Evolutionary conservation across 2,797 vertebrate genomes (phyloP), one percentile per base, ranked within the genome.

Genomic region (Oreortyx pictus): DNA sequence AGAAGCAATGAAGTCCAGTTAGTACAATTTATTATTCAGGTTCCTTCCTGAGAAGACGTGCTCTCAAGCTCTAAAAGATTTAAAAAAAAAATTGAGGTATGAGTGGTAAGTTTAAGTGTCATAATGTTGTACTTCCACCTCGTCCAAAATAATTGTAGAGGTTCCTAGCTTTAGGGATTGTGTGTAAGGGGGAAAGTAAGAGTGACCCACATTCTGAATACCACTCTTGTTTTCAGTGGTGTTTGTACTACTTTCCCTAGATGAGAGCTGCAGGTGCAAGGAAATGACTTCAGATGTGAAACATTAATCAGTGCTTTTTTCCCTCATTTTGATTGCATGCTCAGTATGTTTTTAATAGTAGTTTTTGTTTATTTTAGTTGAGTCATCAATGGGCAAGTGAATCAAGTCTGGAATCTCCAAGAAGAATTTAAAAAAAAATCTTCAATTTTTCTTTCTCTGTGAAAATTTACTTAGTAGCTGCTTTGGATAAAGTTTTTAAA

Each of bases 251-350:
- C 90, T 97, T 97, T 96, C 92, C 89, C 75, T 91, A 57, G 85
- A 91, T 94, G 71, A 79, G 49, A 93, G 77, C 83, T 92, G 89
- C 94, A 96, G 96, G 88, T 97, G 88, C 92, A 94, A 96, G 95
- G 96, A 97, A 97, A 96, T 97, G 54, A 95, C 96, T 96, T 96
- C 95, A 97, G 76, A 95, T 95, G 85, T 96, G 94, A 96, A 93
- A 88, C 80, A 94, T 94, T 88, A 95, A 95, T 97, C 90, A 94
- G 8, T 92, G 68, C 92, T 68, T 82, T 91, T 88, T 84, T 44
- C n/a, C 72, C 92, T 89, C 70, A 54, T 95, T 96, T 96, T 89
- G 82, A 83, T 91, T 94, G 65, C 54, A 5, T 44, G 50, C 46
- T 89, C 25, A 35, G 64, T 90, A 85, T 85, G 47, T 95, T 97